These are phyloP conservation scores for Trigoniulus corallinus DNA, from an alignment of 1,140 invertebrate genomes.

Conservation along the genomic window DNA sequence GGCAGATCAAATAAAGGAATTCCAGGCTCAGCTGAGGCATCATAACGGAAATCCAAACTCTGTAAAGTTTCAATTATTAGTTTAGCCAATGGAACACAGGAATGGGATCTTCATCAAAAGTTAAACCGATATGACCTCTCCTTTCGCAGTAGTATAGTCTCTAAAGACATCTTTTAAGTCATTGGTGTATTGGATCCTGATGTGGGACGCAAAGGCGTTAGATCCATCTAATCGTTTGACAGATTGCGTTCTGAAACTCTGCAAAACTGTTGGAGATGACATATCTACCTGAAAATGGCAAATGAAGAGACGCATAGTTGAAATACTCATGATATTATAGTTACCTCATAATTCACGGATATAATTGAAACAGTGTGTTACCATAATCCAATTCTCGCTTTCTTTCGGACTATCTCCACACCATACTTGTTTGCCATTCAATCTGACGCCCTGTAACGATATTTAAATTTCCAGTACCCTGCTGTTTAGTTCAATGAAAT, in stretches of 20 bases:
- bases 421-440: constrained; percentile 71
- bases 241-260: constrained; percentile 75
- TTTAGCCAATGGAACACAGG: too few relatives aligned
- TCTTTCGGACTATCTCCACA: constrained; percentile 68
- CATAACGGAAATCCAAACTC: constrained; percentile 7
- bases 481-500: not conserved
- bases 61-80: constrained; percentile 10
- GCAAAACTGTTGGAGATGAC: constrained; percentile 71
- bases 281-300: constrained; percentile 43
- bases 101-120: constrained; percentile 82
- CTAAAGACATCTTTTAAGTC: constrained; percentile 74
- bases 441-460: constrained; percentile 31
- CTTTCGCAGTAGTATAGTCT: constrained; percentile 79
- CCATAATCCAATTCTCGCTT: constrained; percentile 67
- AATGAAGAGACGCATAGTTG: not conserved
- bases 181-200: constrained; percentile 71
- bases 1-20: constrained; percentile 77
- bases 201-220: constrained; percentile 68
- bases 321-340: not conserved
- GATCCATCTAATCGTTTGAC: constrained; percentile 57
- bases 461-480: not conserved
- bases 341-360: not conserved
- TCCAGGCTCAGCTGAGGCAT: constrained; percentile 43
- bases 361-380: too few relatives aligned
- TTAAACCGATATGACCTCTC: too few relatives aligned